These are phyloP conservation scores for Penelope pileata DNA, from an alignment of 2,113 vertebrate species.

Conservation along the genomic window DNA sequence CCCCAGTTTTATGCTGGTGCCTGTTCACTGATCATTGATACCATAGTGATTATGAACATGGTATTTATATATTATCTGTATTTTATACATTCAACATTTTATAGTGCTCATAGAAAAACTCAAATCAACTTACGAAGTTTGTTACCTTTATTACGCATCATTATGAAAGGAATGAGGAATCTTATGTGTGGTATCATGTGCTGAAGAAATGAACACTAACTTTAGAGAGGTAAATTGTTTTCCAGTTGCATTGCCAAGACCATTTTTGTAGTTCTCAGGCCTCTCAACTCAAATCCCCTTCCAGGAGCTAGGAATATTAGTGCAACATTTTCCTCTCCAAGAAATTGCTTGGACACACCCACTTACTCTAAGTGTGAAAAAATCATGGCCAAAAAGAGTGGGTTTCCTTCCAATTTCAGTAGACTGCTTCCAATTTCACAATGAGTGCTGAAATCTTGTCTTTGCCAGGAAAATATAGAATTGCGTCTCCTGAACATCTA, in stretches of 20 bases:
- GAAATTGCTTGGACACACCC: neutral
- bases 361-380: slow-evolving; percentile 11
- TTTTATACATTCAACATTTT: neutral
- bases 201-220: neutral
- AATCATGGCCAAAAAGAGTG: neutral
- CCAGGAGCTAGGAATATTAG: neutral
- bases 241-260: neutral
- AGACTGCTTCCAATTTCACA: slow-evolving; percentile 9
- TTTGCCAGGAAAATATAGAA: neutral
- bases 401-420: slow-evolving; percentile 9
- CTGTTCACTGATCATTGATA: neutral
- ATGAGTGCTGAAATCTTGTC: slow-evolving; percentile 17
- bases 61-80: neutral
- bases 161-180: neutral
- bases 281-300: neutral
- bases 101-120: neutral
- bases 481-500: neutral
- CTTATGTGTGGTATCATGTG: neutral
- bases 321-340: neutral
- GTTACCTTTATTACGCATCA: neutral
- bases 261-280: neutral
- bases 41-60: neutral
- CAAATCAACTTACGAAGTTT: neutral
- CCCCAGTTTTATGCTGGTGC: neutral
- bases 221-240: neutral